These are phyloP conservation scores for Helobdella robusta DNA, from an alignment of 2,888 invertebrate genomes.

Conservation along the genomic window DNA sequence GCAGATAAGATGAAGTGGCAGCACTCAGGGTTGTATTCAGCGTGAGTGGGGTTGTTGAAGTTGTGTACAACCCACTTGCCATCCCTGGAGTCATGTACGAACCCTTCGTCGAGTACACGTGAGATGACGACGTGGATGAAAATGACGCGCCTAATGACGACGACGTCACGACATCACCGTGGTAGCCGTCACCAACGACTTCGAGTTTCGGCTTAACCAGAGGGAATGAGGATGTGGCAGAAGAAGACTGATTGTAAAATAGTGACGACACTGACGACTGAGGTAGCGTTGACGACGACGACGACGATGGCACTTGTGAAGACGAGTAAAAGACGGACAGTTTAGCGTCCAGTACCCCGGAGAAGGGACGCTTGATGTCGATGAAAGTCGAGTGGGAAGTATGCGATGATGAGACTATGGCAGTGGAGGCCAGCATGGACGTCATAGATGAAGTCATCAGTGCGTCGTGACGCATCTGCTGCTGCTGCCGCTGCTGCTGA, in stretches of 20 bases:
- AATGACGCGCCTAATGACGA: neutral
- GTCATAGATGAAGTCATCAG: neutral
- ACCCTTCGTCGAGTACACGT: neutral
- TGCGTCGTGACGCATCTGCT: neutral
- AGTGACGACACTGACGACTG: neutral
- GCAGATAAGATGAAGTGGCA: too few species aligned
- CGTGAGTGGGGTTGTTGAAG: too few species aligned
- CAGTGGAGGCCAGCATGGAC: neutral
- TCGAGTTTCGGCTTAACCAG: slow-evolving; percentile 13
- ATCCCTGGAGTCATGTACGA: too few species aligned
- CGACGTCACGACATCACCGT: too few species aligned
- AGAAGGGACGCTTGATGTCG: neutral
- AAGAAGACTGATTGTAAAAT: neutral
- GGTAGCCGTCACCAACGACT: neutral
- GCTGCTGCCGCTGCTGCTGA: neutral
- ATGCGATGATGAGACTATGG: neutral
- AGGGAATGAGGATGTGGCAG: neutral
- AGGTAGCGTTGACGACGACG: neutral
- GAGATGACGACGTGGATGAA: neutral
- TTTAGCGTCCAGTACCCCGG: slow-evolving; percentile 9
- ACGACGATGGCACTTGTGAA: neutral
- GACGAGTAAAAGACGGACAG: slow-evolving; percentile 15
- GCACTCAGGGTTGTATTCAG: too few species aligned
- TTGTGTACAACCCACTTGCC: too few species aligned
- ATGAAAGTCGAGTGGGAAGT: neutral